Percentiles rank a stretch among this genome's conserved stretches.
These are phyloP conservation scores for Heliconius ethilla DNA, from an alignment of 2,888 invertebrate genomes.

Conservation along the genomic window DNA sequence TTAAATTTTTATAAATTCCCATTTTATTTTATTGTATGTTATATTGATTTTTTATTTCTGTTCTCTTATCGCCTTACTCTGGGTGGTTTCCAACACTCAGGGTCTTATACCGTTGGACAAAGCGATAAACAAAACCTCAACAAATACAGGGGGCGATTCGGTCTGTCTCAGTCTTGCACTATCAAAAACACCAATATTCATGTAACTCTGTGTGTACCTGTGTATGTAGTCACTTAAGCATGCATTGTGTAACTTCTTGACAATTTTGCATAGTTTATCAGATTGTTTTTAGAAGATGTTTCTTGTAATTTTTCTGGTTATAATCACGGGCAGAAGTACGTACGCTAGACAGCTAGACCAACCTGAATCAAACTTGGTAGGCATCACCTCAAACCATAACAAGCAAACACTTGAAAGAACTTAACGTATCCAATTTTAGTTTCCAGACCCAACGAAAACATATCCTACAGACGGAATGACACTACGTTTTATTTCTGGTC, in stretches of 20 bases:
- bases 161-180: conserved; percentile 76
- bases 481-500: conserved; percentile 45
- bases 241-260: conserved; percentile 64
- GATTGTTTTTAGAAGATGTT: conserved; percentile 45
- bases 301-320: conserved; percentile 42
- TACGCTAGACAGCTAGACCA: conserved; percentile 48
- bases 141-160: conserved; percentile 77
- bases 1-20: conserved; percentile 59
- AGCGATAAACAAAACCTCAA: conserved; percentile 80
- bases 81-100: conserved; percentile 69
- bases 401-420: background rate
- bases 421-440: conserved; percentile 5
- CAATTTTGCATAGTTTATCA: conserved; percentile 47
- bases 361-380: background rate
- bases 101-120: conserved; percentile 80
- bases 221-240: conserved; percentile 73
- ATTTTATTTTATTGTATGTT: conserved; percentile 64
- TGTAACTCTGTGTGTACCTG: conserved; percentile 67
- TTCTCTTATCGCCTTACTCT: conserved; percentile 72
- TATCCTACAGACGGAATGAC: conserved; percentile 34
- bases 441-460: conserved; percentile 24
- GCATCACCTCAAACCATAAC: background rate
- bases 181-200: conserved; percentile 65
- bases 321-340: conserved; percentile 43
- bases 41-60: conserved; percentile 67